Evolutionary conservation across 2,113 vertebrate genomes (phyloP).

Genomic region (Cervus canadensis): DNA sequence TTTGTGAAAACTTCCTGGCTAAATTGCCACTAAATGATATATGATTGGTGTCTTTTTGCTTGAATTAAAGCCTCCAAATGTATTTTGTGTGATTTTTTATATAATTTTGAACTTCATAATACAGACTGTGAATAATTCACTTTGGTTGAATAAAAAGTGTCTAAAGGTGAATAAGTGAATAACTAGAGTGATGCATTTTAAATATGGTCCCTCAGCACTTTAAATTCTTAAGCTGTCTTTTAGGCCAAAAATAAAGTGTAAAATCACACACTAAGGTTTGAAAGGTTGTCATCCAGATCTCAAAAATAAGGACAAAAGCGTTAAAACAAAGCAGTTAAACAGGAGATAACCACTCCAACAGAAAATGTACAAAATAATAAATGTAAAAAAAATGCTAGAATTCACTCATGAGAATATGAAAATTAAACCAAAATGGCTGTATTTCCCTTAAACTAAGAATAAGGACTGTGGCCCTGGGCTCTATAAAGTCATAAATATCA

Average conservation of each 20-base stretch:
- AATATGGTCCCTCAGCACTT: slow-evolving; percentile 33
- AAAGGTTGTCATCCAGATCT: slow-evolving; percentile 30
- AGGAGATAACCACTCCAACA: not conserved
- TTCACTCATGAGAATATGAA: not conserved
- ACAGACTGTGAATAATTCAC: slow-evolving; percentile 60
- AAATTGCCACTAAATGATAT: slow-evolving; percentile 32
- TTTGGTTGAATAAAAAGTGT: slow-evolving; percentile 32
- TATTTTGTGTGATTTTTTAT: slow-evolving; percentile 50
- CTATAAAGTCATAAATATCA: not conserved
- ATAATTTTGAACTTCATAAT: slow-evolving; percentile 48
- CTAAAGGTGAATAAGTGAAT: slow-evolving; percentile 52
- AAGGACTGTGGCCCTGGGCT: not conserved
- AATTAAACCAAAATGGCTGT: not conserved
- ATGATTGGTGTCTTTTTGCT: not conserved
- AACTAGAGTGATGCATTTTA: slow-evolving; percentile 48
- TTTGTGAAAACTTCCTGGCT: slow-evolving; percentile 26
- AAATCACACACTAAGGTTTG: not conserved
- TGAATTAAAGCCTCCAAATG: slow-evolving; percentile 58
- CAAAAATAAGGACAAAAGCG: slow-evolving; percentile 10
- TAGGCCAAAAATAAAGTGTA: slow-evolving; percentile 39
- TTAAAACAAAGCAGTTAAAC: not conserved
- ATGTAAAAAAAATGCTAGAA: not conserved
- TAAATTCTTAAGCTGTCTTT: slow-evolving; percentile 40
- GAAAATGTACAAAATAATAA: slow-evolving; percentile 18
- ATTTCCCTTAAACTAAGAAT: not conserved